Conservation (phyloP, 2,113 vertebrate species). For the Macheiramphus alcinus region DNA sequence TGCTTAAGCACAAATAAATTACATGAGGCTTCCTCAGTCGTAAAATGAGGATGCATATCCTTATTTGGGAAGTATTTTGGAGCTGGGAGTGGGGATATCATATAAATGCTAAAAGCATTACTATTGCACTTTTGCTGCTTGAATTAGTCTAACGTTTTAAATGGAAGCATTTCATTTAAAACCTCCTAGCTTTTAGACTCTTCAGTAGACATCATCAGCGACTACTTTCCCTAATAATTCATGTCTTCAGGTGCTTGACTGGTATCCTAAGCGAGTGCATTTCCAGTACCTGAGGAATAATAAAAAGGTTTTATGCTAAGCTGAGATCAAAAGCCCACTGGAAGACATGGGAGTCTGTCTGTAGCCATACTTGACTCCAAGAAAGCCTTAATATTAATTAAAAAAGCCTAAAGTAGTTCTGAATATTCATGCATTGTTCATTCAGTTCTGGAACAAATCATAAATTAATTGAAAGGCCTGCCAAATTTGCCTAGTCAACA, state of each 20-base stretch:
- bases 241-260: background rate
- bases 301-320: background rate
- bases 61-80: background rate
- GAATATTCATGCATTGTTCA: background rate
- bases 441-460: background rate
- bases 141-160: background rate
- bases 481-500: background rate
- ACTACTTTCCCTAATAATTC: background rate
- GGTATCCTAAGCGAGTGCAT: background rate
- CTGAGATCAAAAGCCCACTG: background rate
- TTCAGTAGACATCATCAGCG: background rate
- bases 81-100: background rate
- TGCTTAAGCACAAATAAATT: background rate
- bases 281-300: background rate
- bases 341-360: background rate
- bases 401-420: background rate
- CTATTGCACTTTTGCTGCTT: background rate
- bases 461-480: background rate
- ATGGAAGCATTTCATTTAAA: background rate
- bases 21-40: background rate
- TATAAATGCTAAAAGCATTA: background rate
- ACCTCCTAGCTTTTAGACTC: background rate
- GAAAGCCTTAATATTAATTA: background rate
- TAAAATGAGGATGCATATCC: background rate
- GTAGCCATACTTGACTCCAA: background rate